Base-by-base conservation (phyloP, 53 echinoderm and acorn worm species). In the Holothuria leucospilota region DNA sequence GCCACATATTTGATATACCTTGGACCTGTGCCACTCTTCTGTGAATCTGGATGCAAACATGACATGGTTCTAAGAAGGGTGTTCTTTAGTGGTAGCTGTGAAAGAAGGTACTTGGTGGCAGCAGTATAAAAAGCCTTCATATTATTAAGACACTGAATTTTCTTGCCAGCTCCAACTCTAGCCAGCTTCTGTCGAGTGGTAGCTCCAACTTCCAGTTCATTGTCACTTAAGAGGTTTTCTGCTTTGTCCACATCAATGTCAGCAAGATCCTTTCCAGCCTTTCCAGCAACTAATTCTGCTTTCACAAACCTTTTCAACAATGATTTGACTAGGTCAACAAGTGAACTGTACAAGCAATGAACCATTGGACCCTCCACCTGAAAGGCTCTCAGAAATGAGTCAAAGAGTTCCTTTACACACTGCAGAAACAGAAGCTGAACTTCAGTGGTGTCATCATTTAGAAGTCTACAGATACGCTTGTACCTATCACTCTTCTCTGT, bases 401-500 rank as follows among this genome's bases (percentile, higher is more conserved):
- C 25, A 26, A 78, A 78, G 11, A 78, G 11, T 78, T 13, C 21
- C 79, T 78, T 26, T 20, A 78, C 26, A 16, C 79, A 15, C 59
- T 78, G 51, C 41, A 78, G n/a, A 52, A 78, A 78, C 51, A 8
- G 12, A n/a, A 78, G 56, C 29, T 78, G 79, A 21, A 78, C 79
- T 51, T 14, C 51, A 49, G 42, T 51, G 41, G 27, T 78, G 8
- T 49, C 51, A 78, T 78, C 27, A 2, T 53, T 78, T 58, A 78
- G 51, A 15, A 42, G 41, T 14, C 29, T 10, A 52, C 79, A 78
- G 79, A 78, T 58, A 11, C 79, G 10, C 42, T n/a, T 46, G 79
- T 58, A 78, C 79, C 79, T 78, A 49, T 78, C 79, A 78, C 56
- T 78, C 42, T 78, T 51, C 79, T 52, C 42, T 46, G 79, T 51